A percentile compares a stretch with the other conserved stretches of the same genome.
Conservation (phyloP, 2,113 vertebrate species). For the Salvelinus fontinalis region DNA sequence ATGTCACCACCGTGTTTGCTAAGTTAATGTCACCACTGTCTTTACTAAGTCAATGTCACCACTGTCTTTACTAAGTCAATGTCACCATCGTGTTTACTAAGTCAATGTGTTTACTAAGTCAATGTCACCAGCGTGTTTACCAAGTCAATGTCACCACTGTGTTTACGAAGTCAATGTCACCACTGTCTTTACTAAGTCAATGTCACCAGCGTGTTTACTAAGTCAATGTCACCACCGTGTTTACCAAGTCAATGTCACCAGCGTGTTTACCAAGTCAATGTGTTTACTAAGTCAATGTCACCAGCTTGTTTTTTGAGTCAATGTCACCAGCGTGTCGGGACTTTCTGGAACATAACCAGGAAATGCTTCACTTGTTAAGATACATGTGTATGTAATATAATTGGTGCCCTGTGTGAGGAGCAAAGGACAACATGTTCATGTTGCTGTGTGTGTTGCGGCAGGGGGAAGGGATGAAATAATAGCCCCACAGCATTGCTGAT, state of each 20-base stretch:
- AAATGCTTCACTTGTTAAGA: conserved; percentile 50
- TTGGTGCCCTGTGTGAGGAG: conserved; percentile 16
- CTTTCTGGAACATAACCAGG: conserved; percentile 37
- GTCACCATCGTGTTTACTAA: conserved; percentile 2
- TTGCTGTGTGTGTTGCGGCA: neutral
- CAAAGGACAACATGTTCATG: conserved; percentile 25
- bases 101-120: conserved; percentile 24
- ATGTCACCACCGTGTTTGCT: neutral
- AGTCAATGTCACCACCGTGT: too few relatives aligned
- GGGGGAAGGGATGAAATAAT: conserved; percentile 20
- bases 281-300: too few relatives aligned
- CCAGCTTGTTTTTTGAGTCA: conserved; percentile 17
- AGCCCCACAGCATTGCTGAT: conserved; percentile 8
- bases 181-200: conserved; percentile 12
- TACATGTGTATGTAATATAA: conserved; percentile 52
- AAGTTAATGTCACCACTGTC: neutral
- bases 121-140: neutral
- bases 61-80: conserved; percentile 12
- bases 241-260: too few relatives aligned
- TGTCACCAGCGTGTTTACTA: conserved; percentile 15
- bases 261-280: too few relatives aligned
- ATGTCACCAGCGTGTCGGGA: conserved; percentile 32
- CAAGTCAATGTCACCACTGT: neutral
- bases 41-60: conserved; percentile 19
- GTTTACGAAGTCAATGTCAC: too few relatives aligned